Percentiles rank a stretch among this genome's conserved stretches.
These are phyloP conservation scores for Eidolon helvum DNA, from an alignment of 2,113 vertebrate species.

Conservation along the genomic window DNA sequence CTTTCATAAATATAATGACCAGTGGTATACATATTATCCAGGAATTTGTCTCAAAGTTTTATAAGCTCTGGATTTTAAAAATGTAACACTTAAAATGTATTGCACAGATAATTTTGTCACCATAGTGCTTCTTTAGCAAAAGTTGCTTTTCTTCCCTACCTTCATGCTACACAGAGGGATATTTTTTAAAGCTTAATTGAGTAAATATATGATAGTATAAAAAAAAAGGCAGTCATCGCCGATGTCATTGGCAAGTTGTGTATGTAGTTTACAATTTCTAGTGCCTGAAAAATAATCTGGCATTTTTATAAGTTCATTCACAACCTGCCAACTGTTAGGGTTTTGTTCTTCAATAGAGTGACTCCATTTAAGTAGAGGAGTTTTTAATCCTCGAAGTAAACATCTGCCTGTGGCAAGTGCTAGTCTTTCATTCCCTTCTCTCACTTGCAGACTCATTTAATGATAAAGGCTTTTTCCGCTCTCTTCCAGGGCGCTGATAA, in stretches of 20 bases:
- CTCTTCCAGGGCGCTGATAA: constrained; percentile 94
- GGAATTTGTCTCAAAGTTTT: neutral
- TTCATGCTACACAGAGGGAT: neutral
- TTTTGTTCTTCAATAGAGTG: neutral
- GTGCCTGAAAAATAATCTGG: neutral
- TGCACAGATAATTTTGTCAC: neutral
- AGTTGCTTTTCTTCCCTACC: neutral
- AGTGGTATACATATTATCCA: neutral
- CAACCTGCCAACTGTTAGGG: neutral
- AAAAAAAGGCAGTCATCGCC: neutral
- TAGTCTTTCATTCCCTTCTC: neutral
- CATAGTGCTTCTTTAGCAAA: neutral
- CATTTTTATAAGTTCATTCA: neutral
- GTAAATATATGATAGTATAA: neutral
- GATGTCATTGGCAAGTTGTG: neutral
- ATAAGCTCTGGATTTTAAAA: neutral
- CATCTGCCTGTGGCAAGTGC: neutral
- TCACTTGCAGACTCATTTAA: neutral
- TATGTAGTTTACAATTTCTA: neutral
- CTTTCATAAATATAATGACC: neutral
- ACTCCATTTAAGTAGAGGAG: neutral
- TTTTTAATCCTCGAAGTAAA: neutral
- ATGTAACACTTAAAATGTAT: neutral
- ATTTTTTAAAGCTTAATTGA: neutral
- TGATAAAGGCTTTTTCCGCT: constrained; percentile 58